These are phyloP conservation scores for Escarpia spicata DNA, from an alignment of 2,888 invertebrate genomes.

Conservation along the genomic window DNA sequence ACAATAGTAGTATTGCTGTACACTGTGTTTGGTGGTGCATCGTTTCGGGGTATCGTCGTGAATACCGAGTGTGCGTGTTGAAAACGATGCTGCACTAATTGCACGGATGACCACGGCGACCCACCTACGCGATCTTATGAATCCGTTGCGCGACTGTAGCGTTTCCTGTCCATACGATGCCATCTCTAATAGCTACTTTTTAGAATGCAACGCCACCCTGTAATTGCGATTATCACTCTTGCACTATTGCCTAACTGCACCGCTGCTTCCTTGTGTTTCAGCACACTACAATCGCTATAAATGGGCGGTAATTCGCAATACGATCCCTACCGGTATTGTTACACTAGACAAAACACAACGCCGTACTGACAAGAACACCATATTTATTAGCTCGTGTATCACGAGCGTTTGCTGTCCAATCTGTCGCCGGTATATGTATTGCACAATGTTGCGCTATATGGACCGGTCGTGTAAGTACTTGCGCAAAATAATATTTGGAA, in stretches of 20 bases:
- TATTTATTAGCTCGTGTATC: not conserved
- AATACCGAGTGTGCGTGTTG: not conserved
- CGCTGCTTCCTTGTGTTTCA: not conserved
- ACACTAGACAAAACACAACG: not conserved
- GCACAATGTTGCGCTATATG: not conserved
- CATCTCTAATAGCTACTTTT: not conserved
- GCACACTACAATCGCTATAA: not conserved
- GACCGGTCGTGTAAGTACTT: not conserved
- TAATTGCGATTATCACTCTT: not conserved
- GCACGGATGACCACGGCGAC: not conserved
- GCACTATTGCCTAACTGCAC: not conserved
- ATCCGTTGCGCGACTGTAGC: not conserved
- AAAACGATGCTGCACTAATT: not conserved
- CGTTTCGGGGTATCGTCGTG: not conserved
- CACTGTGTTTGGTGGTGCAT: too few species aligned
- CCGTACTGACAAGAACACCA: not conserved
- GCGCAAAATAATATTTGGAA: not conserved
- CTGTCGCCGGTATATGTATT: not conserved
- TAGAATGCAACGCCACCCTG: not conserved
- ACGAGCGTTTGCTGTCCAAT: not conserved
- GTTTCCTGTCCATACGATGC: not conserved
- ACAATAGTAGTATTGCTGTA: too few species aligned
- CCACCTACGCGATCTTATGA: not conserved
- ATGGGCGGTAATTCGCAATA: not conserved
- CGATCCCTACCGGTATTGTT: not conserved